These are phyloP conservation scores for Thalassophryne amazonica DNA, from an alignment of 2,797 vertebrate genomes.

Conservation along the genomic window DNA sequence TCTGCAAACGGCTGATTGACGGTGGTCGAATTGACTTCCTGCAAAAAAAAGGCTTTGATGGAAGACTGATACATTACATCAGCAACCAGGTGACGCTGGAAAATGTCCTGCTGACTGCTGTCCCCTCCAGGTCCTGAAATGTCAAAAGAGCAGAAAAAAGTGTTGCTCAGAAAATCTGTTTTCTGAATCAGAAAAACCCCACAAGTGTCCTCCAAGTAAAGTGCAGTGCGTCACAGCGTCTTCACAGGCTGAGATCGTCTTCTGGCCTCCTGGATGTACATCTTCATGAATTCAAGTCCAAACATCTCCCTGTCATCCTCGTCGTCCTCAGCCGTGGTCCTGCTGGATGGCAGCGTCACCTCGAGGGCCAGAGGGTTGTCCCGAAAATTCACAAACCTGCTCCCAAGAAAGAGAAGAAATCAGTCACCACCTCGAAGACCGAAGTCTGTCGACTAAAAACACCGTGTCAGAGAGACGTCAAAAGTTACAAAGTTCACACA, in stretches of 20 bases:
- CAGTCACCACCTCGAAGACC: too few species aligned
- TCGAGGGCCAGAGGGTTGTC: constrained; percentile 89
- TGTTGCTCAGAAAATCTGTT: too few species aligned
- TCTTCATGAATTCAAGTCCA: constrained; percentile 90
- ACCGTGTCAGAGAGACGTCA: too few species aligned
- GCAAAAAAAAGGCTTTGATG: constrained; percentile 73
- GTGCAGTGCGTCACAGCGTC: constrained; percentile 56
- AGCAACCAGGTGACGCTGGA: constrained; percentile 85
- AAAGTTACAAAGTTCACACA: too few species aligned
- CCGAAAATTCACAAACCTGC: constrained; percentile 96
- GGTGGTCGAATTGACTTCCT: constrained; percentile 86
- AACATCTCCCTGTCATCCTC: constrained; percentile 86
- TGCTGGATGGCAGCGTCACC: constrained; percentile 77
- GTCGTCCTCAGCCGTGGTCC: constrained; percentile 71
- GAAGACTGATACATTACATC: constrained; percentile 79
- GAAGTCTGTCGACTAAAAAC: too few species aligned
- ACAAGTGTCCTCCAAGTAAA: too few species aligned
- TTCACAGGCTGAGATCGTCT: constrained; percentile 63
- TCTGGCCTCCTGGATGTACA: constrained; percentile 85
- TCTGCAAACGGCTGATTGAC: constrained; percentile 91
- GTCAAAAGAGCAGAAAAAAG: too few species aligned
- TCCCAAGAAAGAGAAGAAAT: neutral
- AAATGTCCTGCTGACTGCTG: constrained; percentile 89
- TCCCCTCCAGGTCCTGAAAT: constrained; percentile 54
- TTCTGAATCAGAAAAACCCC: too few species aligned